These are phyloP conservation scores for Adineta ricciae DNA, from an alignment of 2,888 invertebrate genomes.

Conservation along the genomic window DNA sequence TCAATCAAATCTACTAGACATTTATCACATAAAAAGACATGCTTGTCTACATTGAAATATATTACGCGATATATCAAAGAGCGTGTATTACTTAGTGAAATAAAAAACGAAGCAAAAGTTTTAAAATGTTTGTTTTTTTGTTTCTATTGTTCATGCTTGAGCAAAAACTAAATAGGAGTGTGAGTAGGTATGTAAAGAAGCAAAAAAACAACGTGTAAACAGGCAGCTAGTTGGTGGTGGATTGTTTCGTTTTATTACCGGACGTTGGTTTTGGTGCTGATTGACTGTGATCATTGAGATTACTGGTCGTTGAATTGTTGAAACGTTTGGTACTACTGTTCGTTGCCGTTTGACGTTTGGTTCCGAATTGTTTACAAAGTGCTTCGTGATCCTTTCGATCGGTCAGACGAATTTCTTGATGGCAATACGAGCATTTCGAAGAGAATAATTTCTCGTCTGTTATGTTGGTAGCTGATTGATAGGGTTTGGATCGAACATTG, in stretches of 20 bases:
- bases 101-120: background rate
- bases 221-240: background rate
- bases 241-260: background rate
- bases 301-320: background rate
- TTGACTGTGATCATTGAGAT: background rate
- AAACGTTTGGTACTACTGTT: background rate
- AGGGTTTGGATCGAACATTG: background rate
- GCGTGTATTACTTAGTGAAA: background rate
- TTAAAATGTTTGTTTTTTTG: too few relatives aligned
- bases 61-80: background rate
- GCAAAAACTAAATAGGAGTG: background rate
- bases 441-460: background rate
- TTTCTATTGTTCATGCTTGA: background rate
- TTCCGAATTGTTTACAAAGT: constrained; percentile 1
- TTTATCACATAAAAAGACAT: background rate
- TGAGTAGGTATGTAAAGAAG: background rate
- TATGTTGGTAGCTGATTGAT: background rate
- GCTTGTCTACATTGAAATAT: background rate
- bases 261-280: background rate
- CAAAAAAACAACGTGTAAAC: background rate
- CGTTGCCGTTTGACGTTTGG: background rate
- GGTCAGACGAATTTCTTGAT: background rate
- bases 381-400: background rate
- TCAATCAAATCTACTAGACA: background rate
- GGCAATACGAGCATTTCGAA: constrained; percentile 2